Evolutionary conservation across 64 coral and sea anemone species (phyloP).

Genomic region (Hydrozoanthus tunicans): DNA sequence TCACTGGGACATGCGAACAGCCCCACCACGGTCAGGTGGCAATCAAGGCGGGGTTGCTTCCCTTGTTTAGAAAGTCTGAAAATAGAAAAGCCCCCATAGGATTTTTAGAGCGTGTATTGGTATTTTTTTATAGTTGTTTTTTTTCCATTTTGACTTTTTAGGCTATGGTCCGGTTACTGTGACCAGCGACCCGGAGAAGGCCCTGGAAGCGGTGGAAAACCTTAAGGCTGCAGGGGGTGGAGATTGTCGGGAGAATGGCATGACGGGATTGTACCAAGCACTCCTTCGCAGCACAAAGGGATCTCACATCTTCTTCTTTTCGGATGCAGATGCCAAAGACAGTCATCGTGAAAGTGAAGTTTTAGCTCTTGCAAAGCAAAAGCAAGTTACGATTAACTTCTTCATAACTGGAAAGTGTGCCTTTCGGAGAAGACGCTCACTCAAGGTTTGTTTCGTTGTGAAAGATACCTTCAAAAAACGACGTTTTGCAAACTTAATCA

Average conservation of each 20-base stretch:
- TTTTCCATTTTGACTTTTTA: neutral
- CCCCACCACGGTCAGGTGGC: no score
- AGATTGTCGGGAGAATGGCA: constrained; percentile 67
- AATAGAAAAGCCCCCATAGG: no score
- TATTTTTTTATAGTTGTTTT: neutral
- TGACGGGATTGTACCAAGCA: constrained; percentile 75
- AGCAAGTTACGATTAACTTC: constrained; percentile 44
- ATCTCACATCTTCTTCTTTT: constrained; percentile 56
- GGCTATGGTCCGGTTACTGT: constrained; percentile 67
- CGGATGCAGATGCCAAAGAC: constrained; percentile 73
- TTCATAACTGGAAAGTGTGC: constrained; percentile 56
- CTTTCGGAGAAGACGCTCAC: constrained; percentile 43
- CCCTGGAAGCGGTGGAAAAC: constrained; percentile 47
- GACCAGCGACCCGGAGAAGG: constrained; percentile 55
- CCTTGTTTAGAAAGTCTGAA: no score
- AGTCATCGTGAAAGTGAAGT: constrained; percentile 21
- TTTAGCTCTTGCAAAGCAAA: constrained; percentile 49
- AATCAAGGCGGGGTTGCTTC: no score
- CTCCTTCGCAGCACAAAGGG: constrained; percentile 57
- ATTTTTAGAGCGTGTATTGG: no score
- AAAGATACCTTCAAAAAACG: no score
- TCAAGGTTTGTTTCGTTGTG: constrained; percentile 4
- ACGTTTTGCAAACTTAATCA: no score
- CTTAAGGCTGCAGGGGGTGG: constrained; percentile 46
- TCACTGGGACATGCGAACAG: no score